These are phyloP conservation scores for Galerucella pusilla DNA, from an alignment of 2,888 invertebrate species.

Conservation along the genomic window DNA sequence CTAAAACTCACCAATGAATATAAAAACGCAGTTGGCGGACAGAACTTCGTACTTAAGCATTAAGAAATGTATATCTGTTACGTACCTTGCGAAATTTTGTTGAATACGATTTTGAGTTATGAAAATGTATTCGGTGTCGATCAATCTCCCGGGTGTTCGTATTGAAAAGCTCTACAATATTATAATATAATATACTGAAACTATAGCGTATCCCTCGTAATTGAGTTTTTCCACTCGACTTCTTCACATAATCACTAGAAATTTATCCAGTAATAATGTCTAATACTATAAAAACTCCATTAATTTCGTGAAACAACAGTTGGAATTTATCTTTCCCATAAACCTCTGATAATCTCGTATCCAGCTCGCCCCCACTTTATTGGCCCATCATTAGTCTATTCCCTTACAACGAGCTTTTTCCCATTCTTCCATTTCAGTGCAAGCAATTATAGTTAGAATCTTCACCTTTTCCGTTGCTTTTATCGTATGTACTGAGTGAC, in stretches of 20 bases:
- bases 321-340: constrained; percentile 26
- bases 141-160: too few species aligned
- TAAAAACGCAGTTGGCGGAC: too few species aligned
- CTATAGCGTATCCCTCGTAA: too few species aligned
- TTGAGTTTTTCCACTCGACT: too few species aligned
- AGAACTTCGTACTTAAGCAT: too few species aligned
- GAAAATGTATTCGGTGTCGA: too few species aligned
- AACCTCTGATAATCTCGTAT: constrained; percentile 22
- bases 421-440: background rate
- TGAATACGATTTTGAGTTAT: too few species aligned
- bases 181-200: too few species aligned
- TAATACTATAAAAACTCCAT: constrained; percentile 1
- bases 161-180: too few species aligned
- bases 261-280: constrained; percentile 1
- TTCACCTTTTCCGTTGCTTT: background rate
- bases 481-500: background rate
- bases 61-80: too few species aligned
- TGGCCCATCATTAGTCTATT: constrained; percentile 23
- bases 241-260: background rate
- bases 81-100: too few species aligned
- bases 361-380: constrained; percentile 22
- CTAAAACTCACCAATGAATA: too few species aligned
- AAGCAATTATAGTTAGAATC: constrained; percentile 26
- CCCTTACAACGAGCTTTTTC: constrained; percentile 9
- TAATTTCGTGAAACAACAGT: constrained; percentile 18